Conservation (phyloP, 1,140 invertebrate species). For the Lasioglossum baleicum region DNA sequence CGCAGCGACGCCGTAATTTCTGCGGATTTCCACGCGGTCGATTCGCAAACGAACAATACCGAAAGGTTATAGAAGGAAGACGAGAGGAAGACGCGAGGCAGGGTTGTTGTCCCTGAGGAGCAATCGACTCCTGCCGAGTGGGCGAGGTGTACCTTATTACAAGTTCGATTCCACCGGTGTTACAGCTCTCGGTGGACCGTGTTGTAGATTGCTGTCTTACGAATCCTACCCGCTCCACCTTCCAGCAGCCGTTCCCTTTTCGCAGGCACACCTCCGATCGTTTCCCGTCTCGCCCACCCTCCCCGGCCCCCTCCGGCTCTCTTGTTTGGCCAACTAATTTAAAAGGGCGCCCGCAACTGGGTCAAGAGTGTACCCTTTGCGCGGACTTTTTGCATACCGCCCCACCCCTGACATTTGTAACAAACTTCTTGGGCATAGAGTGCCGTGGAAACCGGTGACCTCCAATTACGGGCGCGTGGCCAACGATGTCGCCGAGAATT, state of each 20-base stretch:
- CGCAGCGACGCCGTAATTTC: conserved; percentile 21
- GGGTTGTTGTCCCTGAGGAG: conserved; percentile 56
- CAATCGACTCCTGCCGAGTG: conserved; percentile 64
- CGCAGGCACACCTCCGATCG: conserved; percentile 30
- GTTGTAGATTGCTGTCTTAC: conserved; percentile 68
- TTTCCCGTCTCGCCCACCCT: conserved; percentile 39
- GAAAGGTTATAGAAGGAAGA: conserved; percentile 47
- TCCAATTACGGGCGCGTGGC: too few relatives aligned
- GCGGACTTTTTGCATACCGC: not conserved
- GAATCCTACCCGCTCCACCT: conserved; percentile 47
- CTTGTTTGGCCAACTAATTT: conserved; percentile 64
- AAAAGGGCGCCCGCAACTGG: conserved; percentile 57
- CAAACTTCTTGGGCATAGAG: too few relatives aligned
- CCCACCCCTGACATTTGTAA: too few relatives aligned
- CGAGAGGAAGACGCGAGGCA: not conserved
- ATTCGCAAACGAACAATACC: conserved; percentile 30
- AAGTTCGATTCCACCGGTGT: conserved; percentile 73
- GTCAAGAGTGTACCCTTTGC: conserved; percentile 51
- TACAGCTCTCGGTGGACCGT: conserved; percentile 68
- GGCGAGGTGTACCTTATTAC: conserved; percentile 71
- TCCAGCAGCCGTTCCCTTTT: conserved; percentile 27
- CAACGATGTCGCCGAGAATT: too few relatives aligned
- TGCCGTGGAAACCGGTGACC: too few relatives aligned
- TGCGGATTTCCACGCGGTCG: too few relatives aligned
- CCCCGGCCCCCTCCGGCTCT: not conserved